Evolutionary conservation across 2,797 vertebrate genomes (phyloP), one percentile per base, ranked within the genome.

Genomic region (Lithobates pipiens): DNA sequence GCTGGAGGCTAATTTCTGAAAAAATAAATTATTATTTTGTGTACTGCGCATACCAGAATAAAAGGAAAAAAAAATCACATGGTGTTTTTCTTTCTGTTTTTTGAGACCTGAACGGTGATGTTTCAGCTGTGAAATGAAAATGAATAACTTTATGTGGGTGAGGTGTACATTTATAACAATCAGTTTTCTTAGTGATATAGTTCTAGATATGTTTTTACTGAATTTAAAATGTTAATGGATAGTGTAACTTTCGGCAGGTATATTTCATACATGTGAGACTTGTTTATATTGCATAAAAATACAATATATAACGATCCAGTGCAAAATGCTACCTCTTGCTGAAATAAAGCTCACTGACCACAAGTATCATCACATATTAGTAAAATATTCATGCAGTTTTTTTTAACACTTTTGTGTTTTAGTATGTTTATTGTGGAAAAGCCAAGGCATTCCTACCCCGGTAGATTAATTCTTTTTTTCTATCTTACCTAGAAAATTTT

Each of bases 61-160:
- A 71, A 70, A 82, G 29, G 46, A 86, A 74, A 85, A 72, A 32
- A 46, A 70, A 82, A 65, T 69, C 69, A 79, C 57, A 44, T 68
- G 70, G 75, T 83, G 85, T 83, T 83, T 82, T 86, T 50, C 27
- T 82, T 13, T 77, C 18, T 74, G 23, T 79, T 86, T 86, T 86
- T 83, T 86, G 73, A 86, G 76, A 79, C 44, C 29, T 83, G 85
- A 83, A 74, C 73, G 69, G 75, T 16, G n/a, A 68, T 73, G 54
- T n/a, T 72, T 82, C 74, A 69, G 80, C 80, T 77, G 61, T 83
- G 61, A 83, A 86, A 83, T 74, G 57, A 86, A 86, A 78, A 86
- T 78, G 42, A 86, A 80, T 77, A 77, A 18, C 25, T 77, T 82
- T 77, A 82, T 82, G 67, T 63, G 69, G 54, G 36, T 82, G 57